Evolutionary conservation across 2,888 invertebrate genomes (phyloP), one percentile per base, ranked within the genome.

Genomic region (Mechanitis mazaeus): DNA sequence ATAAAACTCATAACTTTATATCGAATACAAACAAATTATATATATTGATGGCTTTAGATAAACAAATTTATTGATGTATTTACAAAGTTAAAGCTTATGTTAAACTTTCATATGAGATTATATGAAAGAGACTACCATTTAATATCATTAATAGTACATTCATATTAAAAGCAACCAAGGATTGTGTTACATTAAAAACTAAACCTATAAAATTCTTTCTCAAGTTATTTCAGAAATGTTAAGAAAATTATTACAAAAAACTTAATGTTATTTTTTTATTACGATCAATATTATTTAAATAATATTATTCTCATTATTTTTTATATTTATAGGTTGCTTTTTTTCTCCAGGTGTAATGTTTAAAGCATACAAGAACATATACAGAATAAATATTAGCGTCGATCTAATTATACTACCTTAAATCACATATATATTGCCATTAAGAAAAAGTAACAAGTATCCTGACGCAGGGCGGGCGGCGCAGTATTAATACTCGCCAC

Each of bases 401-500:
- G 50, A 31, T 50, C 31, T 50, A 50, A 50, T 31, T 31, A 50
- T 50, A 50, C 9, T 11, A 50, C 9, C 28, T 50, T 31, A 50
- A 50, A 50, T 50, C 50, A 50, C 42, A 31, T 50, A 50, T 31
- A 50, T 50, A 50, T 50, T 50, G 50, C 50, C 50, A 56, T 59
- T 56, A 57, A 58, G 64, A 64, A 63, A 60, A 65, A 67, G 69
- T 64, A 70, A 58, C 64, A 64, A 66, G 60, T 58, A 66, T 66
- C 65, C 63, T 67, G 68, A 63, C 57, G 68, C 68, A 71, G 70
- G 69, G 72, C 74, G 76, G 77, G 73, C 75, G 79, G 81, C 78
- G 73, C 76, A 77, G 81, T 87, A 87, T 86, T 86, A 87, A 89
- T 88, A 88, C 84, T 71, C 72, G 77, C 83, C 89, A 87, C 89